Evolutionary conservation across 2,888 invertebrate species (phyloP).

Genomic region (Neoscelio sp.): DNA sequence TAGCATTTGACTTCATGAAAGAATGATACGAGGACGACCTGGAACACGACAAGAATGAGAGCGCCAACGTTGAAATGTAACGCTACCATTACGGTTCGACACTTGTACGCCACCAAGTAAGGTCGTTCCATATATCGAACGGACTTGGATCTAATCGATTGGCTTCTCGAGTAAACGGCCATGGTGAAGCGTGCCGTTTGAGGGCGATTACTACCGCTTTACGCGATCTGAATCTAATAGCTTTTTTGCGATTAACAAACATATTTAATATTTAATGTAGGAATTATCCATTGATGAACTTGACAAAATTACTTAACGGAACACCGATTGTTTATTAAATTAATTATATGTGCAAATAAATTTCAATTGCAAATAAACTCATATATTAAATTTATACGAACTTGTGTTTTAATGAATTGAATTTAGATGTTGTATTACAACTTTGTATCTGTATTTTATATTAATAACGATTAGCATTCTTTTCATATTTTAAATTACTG

Average conservation of each 20-base stretch:
- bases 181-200: slow-evolving; percentile 4
- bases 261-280: no score
- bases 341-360: no score
- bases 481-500: no score
- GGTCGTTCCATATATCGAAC: slow-evolving; percentile 25
- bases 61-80: slow-evolving; percentile 6
- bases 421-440: no score
- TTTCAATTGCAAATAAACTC: no score
- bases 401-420: no score
- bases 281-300: no score
- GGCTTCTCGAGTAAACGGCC: slow-evolving; percentile 6
- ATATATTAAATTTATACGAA: no score
- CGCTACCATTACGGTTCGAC: slow-evolving; percentile 12
- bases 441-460: no score
- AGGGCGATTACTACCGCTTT: slow-evolving; percentile 6
- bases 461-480: no score
- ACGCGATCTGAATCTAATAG: background rate
- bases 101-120: slow-evolving; percentile 26
- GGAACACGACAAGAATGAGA: slow-evolving; percentile 8
- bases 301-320: no score
- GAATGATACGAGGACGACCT: background rate
- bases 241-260: background rate
- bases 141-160: slow-evolving; percentile 22
- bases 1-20: background rate
- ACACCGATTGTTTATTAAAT: no score